Base-by-base conservation (phyloP, 92 coral and sea anemone species). In the Porites rus region DNA sequence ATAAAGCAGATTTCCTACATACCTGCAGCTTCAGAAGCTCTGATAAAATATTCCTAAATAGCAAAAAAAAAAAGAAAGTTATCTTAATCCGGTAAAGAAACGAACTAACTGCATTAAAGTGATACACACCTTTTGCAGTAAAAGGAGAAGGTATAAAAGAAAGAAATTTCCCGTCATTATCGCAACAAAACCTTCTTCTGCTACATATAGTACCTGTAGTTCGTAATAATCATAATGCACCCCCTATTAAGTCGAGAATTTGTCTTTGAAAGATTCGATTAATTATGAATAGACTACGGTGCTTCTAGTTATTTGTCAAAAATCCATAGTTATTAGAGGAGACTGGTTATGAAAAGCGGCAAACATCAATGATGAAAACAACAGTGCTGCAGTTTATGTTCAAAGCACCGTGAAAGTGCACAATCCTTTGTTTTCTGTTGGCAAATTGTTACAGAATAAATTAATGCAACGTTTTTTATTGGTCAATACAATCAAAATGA, bases 41-140 rank as follows among this genome's bases (percentile, higher is more conserved):
- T 60, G 0, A 31, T 31, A 25, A 78, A 46, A 21, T 78, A 53
- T 65, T 63, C 70, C 82, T 78, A n/a, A 38, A 43, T 19, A 20
- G 79, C 16, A 11, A 5, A 50, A 46, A 13, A 22, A 78, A 22
- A 22, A 22, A 22, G 46, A 38, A 38, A 38, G 46, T 38, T 38
- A 38, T 0, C 46, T 38, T 38, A 38, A 38, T 38, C 46, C 7
- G 46, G 46, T 38, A n/a, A 63, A 10, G n/a, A 11, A 0, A 0
- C 2, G 18, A 3, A 43, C 20, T 67, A 67, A 24, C 13, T 38
- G 46, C 46, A 4, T 0, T 4, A 67, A 19, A 9, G 10, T 1
- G 14, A 8, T 46, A 43, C 73, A 46, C 20, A 78, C 83, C 83
- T 78, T 65, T 50, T 78, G 72, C 7, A 78, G 18, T 7, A 20